A percentile compares a stretch with the other conserved stretches of the same genome.
phyloP scores from a whole-genome alignment of 2,797 vertebrate genomes.

The Orestias chungarensis region DNA sequence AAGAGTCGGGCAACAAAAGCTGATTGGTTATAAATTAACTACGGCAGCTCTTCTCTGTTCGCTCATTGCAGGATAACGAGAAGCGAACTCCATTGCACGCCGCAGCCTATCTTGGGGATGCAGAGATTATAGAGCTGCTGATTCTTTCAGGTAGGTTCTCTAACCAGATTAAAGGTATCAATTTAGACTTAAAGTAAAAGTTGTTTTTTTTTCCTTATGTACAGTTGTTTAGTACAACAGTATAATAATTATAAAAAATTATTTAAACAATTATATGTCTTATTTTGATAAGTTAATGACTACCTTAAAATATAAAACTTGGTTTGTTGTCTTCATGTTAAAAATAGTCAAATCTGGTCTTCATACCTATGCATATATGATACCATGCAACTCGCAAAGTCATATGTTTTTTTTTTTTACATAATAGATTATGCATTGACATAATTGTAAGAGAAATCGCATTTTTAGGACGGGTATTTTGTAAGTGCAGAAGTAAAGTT shows the following conservation, averaged over 20 bases:
- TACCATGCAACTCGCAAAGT: too few relatives aligned
- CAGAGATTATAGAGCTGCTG: conserved; percentile 97
- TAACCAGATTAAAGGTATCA: neutral
- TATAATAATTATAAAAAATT: neutral
- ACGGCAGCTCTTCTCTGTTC: conserved; percentile 34
- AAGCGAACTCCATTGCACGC: conserved; percentile 97
- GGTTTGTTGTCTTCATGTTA: neutral
- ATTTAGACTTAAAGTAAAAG: neutral
- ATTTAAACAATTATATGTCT: neutral
- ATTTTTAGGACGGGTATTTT: too few relatives aligned
- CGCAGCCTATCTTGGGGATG: conserved; percentile 96
- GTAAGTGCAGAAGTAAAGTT: too few relatives aligned
- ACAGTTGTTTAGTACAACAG: neutral
- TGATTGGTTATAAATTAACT: conserved; percentile 13
- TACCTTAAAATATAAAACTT: neutral
- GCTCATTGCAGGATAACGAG: conserved; percentile 90
- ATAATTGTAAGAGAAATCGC: too few relatives aligned
- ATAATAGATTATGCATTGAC: too few relatives aligned
- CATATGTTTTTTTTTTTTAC: too few relatives aligned
- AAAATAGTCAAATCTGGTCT: neutral
- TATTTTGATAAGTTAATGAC: neutral
- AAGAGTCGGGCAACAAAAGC: conserved; percentile 26
- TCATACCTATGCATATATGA: too few relatives aligned
- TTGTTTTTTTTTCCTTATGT: neutral
- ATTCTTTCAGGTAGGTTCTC: conserved; percentile 91